phyloP scores from a whole-genome alignment of 2,797 vertebrate species.

The Caiman crocodilus region DNA sequence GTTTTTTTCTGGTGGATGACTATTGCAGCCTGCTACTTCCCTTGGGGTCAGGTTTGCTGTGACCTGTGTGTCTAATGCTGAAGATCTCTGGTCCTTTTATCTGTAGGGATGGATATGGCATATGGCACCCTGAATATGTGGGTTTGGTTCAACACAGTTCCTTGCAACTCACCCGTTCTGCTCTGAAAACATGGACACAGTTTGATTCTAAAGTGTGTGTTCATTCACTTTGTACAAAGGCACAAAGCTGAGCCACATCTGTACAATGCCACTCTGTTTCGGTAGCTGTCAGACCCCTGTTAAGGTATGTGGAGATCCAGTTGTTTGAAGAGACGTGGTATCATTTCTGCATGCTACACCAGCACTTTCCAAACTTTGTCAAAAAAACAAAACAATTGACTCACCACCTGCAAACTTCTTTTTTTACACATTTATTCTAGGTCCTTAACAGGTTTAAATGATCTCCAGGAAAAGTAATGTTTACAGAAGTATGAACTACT shows the following conservation, averaged over 20 bases:
- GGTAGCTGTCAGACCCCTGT: background rate
- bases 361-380: accelerated
- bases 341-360: accelerated
- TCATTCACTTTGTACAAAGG: background rate
- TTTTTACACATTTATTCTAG: accelerated
- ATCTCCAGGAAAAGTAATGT: accelerated
- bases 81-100: background rate
- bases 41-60: background rate
- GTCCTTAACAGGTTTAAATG: accelerated
- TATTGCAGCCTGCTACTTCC: background rate
- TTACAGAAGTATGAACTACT: background rate
- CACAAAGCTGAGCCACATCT: background rate
- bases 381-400: accelerated
- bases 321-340: background rate
- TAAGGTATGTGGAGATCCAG: background rate
- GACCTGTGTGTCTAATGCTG: background rate
- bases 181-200: background rate
- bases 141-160: background rate
- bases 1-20: background rate
- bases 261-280: background rate
- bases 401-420: accelerated
- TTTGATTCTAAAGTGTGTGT: background rate
- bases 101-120: background rate
- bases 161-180: background rate
- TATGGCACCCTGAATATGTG: background rate